phyloP scores from a whole-genome alignment of 2,797 vertebrate genomes.

The Platalea minor region DNA sequence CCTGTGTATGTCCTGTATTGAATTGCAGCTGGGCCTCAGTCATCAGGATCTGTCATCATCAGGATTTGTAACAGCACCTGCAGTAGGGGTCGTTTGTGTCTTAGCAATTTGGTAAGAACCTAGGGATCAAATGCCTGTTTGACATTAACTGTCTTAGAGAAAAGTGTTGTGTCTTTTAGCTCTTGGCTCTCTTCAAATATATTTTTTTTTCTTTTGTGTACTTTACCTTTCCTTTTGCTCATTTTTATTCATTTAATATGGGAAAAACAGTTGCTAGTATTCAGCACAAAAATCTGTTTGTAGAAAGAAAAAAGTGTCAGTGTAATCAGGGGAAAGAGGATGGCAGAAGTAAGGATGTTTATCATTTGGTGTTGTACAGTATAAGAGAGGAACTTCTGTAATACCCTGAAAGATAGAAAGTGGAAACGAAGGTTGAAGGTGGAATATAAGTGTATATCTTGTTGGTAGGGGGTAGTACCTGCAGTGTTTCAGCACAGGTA shows the following conservation, averaged over 20 bases:
- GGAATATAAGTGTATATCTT: not conserved
- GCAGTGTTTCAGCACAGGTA: not conserved
- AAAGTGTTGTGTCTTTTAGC: not conserved
- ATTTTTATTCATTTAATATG: not conserved
- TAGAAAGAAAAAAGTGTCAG: not conserved
- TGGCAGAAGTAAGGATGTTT: not conserved
- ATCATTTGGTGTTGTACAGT: not conserved
- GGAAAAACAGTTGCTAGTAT: not conserved
- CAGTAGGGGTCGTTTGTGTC: too few relatives aligned
- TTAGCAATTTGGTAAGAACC: not conserved
- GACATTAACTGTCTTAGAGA: not conserved
- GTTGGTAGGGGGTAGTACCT: not conserved
- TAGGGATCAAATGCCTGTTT: not conserved
- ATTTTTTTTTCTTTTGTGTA: not conserved
- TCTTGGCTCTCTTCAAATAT: not conserved
- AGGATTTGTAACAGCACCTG: not conserved
- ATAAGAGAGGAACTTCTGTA: not conserved
- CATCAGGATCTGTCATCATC: not conserved
- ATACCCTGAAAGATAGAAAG: not conserved
- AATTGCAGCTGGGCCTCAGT: not conserved
- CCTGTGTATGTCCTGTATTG: not conserved
- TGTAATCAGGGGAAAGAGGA: not conserved
- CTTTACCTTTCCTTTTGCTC: not conserved
- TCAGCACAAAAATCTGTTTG: not conserved
- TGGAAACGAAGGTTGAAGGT: not conserved